Conservation (phyloP, 2,113 vertebrate genomes). For the human (Homo sapiens) region GRCh38 chr9:129554501-129555000, state of each 20-base stretch:
- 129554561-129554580: no score
- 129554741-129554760: background rate
- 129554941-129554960: background rate
- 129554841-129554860: background rate
- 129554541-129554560: no score
- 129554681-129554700: rapidly evolving
- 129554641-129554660: background rate
- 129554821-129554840: background rate
- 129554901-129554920: background rate
- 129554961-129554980: background rate
- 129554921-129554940: background rate
- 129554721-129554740: background rate
- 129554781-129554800: background rate
- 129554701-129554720: background rate
- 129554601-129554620: background rate
- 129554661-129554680: background rate
- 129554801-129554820: no score
- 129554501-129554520: no score
- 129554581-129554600: no score
- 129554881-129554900: background rate
- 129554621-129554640: background rate
- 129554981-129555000: background rate
- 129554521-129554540: no score
- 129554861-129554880: background rate
- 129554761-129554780: background rate